phyloP scores from a whole-genome alignment of 1,140 invertebrate species.

The Lasaia peninsularis region DNA sequence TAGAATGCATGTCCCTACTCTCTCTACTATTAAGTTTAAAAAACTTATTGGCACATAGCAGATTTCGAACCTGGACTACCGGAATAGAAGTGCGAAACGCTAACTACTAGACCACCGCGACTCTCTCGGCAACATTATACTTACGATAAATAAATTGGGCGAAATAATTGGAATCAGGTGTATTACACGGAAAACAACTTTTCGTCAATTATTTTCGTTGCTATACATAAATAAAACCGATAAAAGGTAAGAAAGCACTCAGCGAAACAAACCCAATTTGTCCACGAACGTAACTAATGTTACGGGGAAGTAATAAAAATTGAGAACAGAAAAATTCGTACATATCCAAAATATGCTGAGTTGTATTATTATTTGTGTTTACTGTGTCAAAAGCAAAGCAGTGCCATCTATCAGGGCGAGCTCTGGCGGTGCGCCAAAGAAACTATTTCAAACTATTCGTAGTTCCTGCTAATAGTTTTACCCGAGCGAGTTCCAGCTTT shows the following conservation, averaged over 20 bases:
- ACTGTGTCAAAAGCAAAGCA: constrained; percentile 53
- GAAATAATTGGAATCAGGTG: neutral
- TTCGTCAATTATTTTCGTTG: neutral
- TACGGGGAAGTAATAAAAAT: constrained; percentile 58
- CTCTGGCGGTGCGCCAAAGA: constrained; percentile 55
- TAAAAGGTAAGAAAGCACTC: constrained; percentile 29
- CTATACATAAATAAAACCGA: constrained; percentile 20
- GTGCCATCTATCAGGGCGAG: constrained; percentile 52
- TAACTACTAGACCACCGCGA: too few relatives aligned
- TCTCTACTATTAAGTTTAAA: too few relatives aligned
- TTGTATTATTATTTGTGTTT: constrained; percentile 64
- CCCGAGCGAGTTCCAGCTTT: constrained; percentile 42
- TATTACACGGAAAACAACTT: neutral
- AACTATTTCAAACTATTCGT: constrained; percentile 61
- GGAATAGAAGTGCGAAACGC: too few relatives aligned
- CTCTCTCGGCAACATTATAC: neutral
- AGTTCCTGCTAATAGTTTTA: constrained; percentile 56
- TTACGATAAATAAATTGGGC: neutral
- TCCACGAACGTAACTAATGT: constrained; percentile 47
- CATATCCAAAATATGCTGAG: constrained; percentile 49
- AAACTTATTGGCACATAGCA: too few relatives aligned
- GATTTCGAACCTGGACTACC: too few relatives aligned
- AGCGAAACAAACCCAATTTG: constrained; percentile 33
- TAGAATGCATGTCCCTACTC: too few relatives aligned
- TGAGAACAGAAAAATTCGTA: constrained; percentile 47